A percentile compares a stretch with the other conserved stretches of the same genome.
Evolutionary conservation across 1,140 invertebrate genomes (phyloP).

Genomic region (Drosophila ananassae): DNA sequence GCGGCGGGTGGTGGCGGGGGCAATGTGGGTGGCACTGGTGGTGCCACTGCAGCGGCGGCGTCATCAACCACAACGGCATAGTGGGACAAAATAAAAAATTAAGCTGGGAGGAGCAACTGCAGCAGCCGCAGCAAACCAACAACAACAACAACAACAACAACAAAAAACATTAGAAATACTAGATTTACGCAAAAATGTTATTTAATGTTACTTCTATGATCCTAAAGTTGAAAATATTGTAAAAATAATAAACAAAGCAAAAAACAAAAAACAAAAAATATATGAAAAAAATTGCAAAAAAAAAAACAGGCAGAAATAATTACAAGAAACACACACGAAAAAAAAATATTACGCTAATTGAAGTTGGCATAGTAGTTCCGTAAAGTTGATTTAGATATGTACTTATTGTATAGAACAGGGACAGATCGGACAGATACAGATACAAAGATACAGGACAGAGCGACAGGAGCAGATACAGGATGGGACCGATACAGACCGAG

Average conservation of each 20-base stretch:
- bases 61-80: slow-evolving; percentile 66
- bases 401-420: slow-evolving; percentile 40
- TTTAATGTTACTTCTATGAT: slow-evolving; percentile 83
- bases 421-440: background rate
- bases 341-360: slow-evolving; percentile 30
- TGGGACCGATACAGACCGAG: background rate
- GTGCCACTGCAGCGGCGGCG: slow-evolving; percentile 42
- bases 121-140: slow-evolving; percentile 36
- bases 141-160: slow-evolving; percentile 60
- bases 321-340: background rate
- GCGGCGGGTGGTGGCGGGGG: slow-evolving; percentile 35
- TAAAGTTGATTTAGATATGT: slow-evolving; percentile 58
- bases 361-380: slow-evolving; percentile 55
- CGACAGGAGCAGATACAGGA: background rate
- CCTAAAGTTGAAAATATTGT: slow-evolving; percentile 83
- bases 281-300: slow-evolving; percentile 9
- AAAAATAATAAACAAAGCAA: slow-evolving; percentile 71
- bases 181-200: slow-evolving; percentile 82
- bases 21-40: slow-evolving; percentile 11
- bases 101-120: slow-evolving; percentile 17
- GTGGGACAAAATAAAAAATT: slow-evolving; percentile 22
- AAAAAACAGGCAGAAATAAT: slow-evolving; percentile 20
- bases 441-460: too few species aligned
- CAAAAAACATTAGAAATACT: slow-evolving; percentile 80
- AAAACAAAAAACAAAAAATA: slow-evolving; percentile 24